Percentiles rank a stretch among this genome's conserved stretches.
These are phyloP conservation scores for Saccopteryx leptura DNA, from an alignment of 2,113 vertebrate species.

Conservation along the genomic window DNA sequence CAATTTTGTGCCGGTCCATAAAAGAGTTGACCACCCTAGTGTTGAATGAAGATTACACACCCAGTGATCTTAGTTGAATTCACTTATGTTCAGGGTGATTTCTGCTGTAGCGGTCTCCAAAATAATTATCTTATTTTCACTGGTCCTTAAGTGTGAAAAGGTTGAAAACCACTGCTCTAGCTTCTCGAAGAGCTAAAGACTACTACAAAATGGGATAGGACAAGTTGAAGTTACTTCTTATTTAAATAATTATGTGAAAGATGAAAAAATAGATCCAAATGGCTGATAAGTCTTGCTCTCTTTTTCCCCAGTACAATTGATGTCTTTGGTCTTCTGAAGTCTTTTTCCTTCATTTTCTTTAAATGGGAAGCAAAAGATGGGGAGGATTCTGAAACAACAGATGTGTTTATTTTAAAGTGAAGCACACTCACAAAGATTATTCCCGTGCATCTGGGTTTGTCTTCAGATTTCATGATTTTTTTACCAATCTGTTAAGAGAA, in stretches of 20 bases:
- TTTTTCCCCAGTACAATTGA: background rate
- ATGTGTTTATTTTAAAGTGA: constrained; percentile 17
- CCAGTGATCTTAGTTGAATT: too few relatives aligned
- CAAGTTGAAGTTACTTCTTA: constrained; percentile 18
- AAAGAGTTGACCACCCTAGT: too few relatives aligned
- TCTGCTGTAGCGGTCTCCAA: too few relatives aligned
- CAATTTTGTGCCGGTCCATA: too few relatives aligned
- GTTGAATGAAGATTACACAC: too few relatives aligned
- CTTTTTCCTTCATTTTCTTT: constrained; percentile 31
- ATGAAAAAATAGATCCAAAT: constrained; percentile 43
- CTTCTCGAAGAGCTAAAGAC: background rate
- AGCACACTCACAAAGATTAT: background rate
- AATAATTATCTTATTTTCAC: too few relatives aligned
- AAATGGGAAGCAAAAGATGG: background rate
- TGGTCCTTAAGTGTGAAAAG: too few relatives aligned
- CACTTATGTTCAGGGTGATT: too few relatives aligned
- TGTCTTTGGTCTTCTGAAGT: background rate
- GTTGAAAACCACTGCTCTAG: too few relatives aligned
- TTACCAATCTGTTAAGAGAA: constrained; percentile 32
- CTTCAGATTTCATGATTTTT: constrained; percentile 20
- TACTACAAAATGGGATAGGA: constrained; percentile 40
- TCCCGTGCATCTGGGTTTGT: background rate
- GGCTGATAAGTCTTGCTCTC: background rate
- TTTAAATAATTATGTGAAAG: constrained; percentile 37
- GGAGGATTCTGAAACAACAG: constrained; percentile 3